These are phyloP conservation scores for Conistra vaccinii DNA, from an alignment of 2,888 invertebrate species.

Conservation along the genomic window DNA sequence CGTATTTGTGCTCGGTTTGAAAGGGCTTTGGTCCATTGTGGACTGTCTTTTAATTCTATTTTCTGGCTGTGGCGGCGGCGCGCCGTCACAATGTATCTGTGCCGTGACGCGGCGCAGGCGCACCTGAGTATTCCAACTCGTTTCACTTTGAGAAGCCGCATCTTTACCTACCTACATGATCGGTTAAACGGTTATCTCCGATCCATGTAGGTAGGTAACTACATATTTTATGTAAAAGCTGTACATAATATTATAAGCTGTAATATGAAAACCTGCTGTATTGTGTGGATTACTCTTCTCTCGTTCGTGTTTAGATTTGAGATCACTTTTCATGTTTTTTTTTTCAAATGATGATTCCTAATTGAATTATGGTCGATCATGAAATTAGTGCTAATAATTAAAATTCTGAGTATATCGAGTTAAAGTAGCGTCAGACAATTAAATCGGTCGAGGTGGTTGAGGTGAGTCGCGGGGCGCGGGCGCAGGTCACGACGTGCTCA, in stretches of 20 bases:
- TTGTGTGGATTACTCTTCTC: background rate
- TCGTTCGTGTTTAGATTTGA: background rate
- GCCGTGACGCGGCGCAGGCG: conserved; percentile 72
- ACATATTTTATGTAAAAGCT: background rate
- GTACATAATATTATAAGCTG: background rate
- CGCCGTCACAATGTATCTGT: conserved; percentile 81
- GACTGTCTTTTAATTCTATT: conserved; percentile 87
- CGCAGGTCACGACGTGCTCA: conserved; percentile 75
- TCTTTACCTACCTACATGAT: conserved; percentile 66
- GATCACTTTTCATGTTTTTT: background rate
- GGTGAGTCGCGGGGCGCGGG: conserved; percentile 60
- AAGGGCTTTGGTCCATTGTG: conserved; percentile 85
- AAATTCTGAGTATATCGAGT: background rate
- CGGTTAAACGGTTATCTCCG: conserved; percentile 56
- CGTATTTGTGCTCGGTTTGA: conserved; percentile 81
- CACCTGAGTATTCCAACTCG: conserved; percentile 87
- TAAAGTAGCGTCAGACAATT: conserved; percentile 52
- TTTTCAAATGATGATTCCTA: background rate
- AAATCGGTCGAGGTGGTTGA: conserved; percentile 60
- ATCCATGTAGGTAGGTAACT: conserved; percentile 25
- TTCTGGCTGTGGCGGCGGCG: conserved; percentile 73
- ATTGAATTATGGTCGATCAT: background rate
- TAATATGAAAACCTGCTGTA: background rate
- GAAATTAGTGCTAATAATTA: conserved; percentile 1
- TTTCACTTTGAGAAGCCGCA: conserved; percentile 82